A percentile compares a stretch with the other conserved stretches of the same genome.
phyloP scores from a whole-genome alignment of 2,113 vertebrate species.

The Clarias batrachus region DNA sequence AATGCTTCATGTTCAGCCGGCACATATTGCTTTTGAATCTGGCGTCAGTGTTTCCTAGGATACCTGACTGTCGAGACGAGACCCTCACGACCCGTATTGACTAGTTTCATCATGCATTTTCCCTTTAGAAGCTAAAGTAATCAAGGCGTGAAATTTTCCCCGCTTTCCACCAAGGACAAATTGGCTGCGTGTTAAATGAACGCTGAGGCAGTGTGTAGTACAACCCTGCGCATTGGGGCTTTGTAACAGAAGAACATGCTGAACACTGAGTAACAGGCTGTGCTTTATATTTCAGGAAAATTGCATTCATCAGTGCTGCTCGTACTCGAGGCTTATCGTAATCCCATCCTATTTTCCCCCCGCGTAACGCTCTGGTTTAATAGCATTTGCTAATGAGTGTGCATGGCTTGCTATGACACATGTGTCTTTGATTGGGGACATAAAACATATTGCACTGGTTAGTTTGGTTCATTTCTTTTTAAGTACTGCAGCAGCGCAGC shows the following conservation, averaged over 20 bases:
- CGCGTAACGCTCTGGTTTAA: background rate
- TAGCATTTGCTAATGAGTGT: background rate
- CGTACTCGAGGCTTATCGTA: background rate
- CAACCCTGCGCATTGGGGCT: background rate
- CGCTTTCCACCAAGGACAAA: background rate
- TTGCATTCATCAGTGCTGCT: background rate
- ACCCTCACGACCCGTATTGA: constrained; percentile 22
- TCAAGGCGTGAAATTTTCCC: background rate
- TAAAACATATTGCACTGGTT: background rate
- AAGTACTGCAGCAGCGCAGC: background rate
- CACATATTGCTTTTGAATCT: background rate
- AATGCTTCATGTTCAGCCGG: background rate
- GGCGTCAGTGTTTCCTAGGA: constrained; percentile 16
- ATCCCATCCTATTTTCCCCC: background rate
- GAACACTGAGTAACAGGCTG: background rate
- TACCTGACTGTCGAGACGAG: background rate
- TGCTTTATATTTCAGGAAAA: background rate
- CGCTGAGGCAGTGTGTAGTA: background rate
- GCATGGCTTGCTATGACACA: background rate
- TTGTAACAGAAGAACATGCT: background rate
- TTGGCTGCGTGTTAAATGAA: background rate
- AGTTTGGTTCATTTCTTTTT: background rate
- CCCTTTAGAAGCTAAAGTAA: background rate
- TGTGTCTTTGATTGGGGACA: background rate
- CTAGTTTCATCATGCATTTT: background rate